Evolutionary conservation across 1,140 invertebrate genomes (phyloP), one percentile per base, ranked within the genome.

Genomic region (Trialeurodes vaporariorum): DNA sequence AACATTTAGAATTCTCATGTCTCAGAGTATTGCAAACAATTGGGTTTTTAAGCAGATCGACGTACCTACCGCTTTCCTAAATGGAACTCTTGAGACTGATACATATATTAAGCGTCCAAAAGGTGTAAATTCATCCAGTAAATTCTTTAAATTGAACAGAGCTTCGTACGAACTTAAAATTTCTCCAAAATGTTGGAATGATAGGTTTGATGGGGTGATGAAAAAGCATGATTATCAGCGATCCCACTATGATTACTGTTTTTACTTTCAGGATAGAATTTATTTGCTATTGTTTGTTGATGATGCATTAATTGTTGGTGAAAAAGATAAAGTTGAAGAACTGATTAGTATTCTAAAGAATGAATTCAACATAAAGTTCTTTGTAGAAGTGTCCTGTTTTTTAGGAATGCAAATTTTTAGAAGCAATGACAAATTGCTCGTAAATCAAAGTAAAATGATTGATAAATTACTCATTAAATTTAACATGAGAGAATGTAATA

Each of bases 331-430:
- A 67, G 64, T 71, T 58, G 62, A 71, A 23, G 27, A 65, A 13
- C 24, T 68, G 27, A 63, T 71, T 27, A 63, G n/a, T 24, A 25
- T 66, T 27, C 61, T 72, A n/a, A 61, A 71, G 63, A 66, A 71
- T 34, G 64, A 70, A 70, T 70, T 72, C 66, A 71, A 72, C 27
- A 68, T 60, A 25, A 70, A 70, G 58, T n/a, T 68, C 66, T 26
- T 67, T 59, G 64, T 61, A 65, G 65, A 65, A 1, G 61, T 63
- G 60, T 68, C 63, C 60, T 40, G 22, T 27, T 72, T 69, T 67
- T 59, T 69, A 12, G 67, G 71, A 66, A 64, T 68, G 34, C 59
- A 65, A 34, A 49, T 72, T 24, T 59, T 17, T n/a, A 23, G 9
- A 68, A 58, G 21, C 2, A 17, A 68, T n/a, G 40, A 64, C 25